Conservation (phyloP, 1,140 invertebrate species). For the Nasonia vitripennis region DNA sequence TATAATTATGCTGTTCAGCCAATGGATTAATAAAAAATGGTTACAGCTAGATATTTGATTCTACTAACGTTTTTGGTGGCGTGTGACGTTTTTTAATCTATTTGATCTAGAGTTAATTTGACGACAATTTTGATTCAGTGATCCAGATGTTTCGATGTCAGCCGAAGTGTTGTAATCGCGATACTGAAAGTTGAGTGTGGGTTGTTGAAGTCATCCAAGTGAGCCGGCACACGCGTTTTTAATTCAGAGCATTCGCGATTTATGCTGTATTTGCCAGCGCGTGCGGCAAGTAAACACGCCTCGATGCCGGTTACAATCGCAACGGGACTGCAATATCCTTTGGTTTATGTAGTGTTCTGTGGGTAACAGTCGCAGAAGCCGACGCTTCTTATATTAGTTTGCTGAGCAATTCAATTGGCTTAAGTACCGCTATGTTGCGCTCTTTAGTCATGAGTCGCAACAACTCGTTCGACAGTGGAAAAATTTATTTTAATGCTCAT, state of each 20-base stretch:
- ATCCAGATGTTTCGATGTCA: background rate
- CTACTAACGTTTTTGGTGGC: no score
- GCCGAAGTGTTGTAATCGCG: no score
- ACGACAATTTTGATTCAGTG: background rate
- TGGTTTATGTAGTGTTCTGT: background rate
- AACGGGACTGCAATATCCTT: background rate
- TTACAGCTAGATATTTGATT: no score
- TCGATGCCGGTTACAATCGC: background rate
- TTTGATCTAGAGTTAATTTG: no score
- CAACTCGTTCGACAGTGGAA: conserved; percentile 24
- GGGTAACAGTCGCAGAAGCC: conserved; percentile 4
- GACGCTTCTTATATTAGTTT: conserved; percentile 58
- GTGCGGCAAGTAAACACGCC: background rate
- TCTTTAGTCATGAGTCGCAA: conserved; percentile 17
- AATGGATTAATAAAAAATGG: no score
- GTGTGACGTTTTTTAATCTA: no score
- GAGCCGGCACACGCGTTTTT: background rate
- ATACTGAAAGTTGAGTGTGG: background rate
- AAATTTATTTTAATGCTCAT: conserved; percentile 28
- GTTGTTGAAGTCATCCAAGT: background rate
- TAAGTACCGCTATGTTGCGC: conserved; percentile 47
- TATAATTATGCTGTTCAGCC: no score
- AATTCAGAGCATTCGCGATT: background rate
- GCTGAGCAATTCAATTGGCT: conserved; percentile 61
- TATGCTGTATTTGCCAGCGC: background rate